Conservation (phyloP, 2,113 vertebrate genomes). For the Hoplias malabaricus region DNA sequence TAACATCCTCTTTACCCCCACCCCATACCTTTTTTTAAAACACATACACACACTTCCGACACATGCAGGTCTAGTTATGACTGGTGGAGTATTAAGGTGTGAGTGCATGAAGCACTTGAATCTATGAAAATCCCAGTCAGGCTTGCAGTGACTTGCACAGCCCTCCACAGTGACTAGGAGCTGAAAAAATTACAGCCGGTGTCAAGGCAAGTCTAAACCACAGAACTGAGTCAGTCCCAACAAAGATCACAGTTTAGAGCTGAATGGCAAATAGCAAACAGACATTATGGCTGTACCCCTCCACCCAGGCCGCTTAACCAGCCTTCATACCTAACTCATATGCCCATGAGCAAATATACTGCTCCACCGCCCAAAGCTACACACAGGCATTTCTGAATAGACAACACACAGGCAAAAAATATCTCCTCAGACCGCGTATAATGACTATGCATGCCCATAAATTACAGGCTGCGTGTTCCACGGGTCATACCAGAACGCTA, state of each 20-base stretch:
- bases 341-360: slow-evolving; percentile 37
- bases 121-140: slow-evolving; percentile 55
- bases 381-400: slow-evolving; percentile 42
- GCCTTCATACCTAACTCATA: slow-evolving; percentile 42
- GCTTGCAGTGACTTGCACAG: slow-evolving; percentile 67
- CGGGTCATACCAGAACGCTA: slow-evolving; percentile 40
- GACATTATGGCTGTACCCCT: slow-evolving; percentile 38
- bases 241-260: slow-evolving; percentile 40
- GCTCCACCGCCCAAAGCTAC: slow-evolving; percentile 45
- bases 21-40: too few relatives aligned
- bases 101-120: slow-evolving; percentile 57
- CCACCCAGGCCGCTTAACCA: slow-evolving; percentile 40
- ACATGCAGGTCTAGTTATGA: slow-evolving; percentile 1
- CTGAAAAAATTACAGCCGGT: slow-evolving; percentile 37
- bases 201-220: slow-evolving; percentile 45
- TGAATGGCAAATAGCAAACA: slow-evolving; percentile 35
- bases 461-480: slow-evolving; percentile 45
- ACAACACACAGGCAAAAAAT: slow-evolving; percentile 49
- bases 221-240: slow-evolving; percentile 49
- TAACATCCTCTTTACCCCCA: neutral
- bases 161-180: slow-evolving; percentile 37
- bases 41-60: neutral
- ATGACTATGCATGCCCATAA: slow-evolving; percentile 48
- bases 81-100: slow-evolving; percentile 43
- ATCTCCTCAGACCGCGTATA: slow-evolving; percentile 45